Evolutionary conservation across 2,797 vertebrate species (phyloP).

Genomic region (Geotrypetes seraphini): DNA sequence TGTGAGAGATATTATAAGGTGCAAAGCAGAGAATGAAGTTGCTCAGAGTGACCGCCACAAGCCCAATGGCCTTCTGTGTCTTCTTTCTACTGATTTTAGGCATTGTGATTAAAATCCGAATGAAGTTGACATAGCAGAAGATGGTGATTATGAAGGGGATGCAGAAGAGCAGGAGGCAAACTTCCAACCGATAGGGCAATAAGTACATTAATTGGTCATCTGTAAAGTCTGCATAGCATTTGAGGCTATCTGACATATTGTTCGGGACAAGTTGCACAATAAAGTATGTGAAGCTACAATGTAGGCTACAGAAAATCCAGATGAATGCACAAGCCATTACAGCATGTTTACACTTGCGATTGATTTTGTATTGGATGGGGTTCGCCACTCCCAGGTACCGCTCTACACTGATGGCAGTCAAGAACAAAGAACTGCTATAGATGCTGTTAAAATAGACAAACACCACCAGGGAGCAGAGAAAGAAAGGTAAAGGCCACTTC

Average conservation of each 20-base stretch:
- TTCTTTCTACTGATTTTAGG: constrained; percentile 49
- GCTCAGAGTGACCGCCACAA: constrained; percentile 59
- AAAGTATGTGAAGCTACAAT: constrained; percentile 37
- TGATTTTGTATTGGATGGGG: constrained; percentile 37
- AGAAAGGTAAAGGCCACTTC: constrained; percentile 31
- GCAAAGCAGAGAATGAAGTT: constrained; percentile 69
- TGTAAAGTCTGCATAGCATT: constrained; percentile 61
- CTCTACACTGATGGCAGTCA: constrained; percentile 41
- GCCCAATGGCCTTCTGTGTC: constrained; percentile 56
- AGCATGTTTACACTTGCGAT: constrained; percentile 8
- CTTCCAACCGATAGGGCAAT: constrained; percentile 59
- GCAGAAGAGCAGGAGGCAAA: constrained; percentile 67
- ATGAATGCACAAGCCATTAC: constrained; percentile 18
- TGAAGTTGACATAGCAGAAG: constrained; percentile 71
- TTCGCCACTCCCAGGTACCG: constrained; percentile 49
- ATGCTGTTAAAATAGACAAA: constrained; percentile 48
- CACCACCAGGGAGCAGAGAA: constrained; percentile 31
- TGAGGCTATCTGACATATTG: fast-evolving
- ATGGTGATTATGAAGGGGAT: constrained; percentile 65
- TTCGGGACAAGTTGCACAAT: fast-evolving
- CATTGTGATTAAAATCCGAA: constrained; percentile 55
- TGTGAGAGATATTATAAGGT: constrained; percentile 71
- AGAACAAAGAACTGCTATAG: constrained; percentile 42
- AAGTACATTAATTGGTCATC: constrained; percentile 45
- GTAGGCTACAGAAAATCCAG: constrained; percentile 24